Percentiles rank a stretch among this genome's conserved stretches.
phyloP scores from a whole-genome alignment of 2,888 invertebrate species.

The Odontothrips loti region DNA sequence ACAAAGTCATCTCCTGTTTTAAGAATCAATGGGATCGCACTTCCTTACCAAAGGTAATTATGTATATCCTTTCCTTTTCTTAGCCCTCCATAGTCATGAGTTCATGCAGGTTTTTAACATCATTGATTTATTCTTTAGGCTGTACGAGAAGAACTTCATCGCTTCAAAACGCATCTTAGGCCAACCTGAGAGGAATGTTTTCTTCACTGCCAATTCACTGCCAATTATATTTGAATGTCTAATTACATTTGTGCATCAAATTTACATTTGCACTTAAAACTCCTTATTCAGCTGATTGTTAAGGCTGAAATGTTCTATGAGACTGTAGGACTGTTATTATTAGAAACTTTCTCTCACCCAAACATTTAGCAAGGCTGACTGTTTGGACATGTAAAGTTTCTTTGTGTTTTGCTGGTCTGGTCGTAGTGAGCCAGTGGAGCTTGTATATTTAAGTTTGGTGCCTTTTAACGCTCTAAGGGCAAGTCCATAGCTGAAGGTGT shows the following conservation, averaged over 20 bases:
- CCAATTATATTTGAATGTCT: not conserved
- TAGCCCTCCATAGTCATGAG: not conserved
- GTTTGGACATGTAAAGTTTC: too few relatives aligned
- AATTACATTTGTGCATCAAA: too few relatives aligned
- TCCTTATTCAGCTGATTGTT: too few relatives aligned
- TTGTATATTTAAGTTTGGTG: too few relatives aligned
- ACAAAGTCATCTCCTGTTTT: not conserved
- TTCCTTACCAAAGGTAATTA: not conserved
- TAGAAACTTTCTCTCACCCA: not conserved
- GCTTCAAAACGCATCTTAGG: not conserved
- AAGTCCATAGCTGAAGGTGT: too few relatives aligned
- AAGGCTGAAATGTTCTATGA: not conserved
- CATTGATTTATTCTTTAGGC: not conserved
- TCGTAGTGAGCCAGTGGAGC: too few relatives aligned
- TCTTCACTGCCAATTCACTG: not conserved
- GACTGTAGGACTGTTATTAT: not conserved
- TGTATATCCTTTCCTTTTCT: not conserved
- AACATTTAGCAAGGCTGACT: too few relatives aligned
- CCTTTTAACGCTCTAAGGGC: too few relatives aligned
- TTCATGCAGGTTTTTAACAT: not conserved
- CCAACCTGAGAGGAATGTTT: not conserved
- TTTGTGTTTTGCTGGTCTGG: too few relatives aligned
- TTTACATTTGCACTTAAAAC: too few relatives aligned
- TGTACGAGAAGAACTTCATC: not conserved
- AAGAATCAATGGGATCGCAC: conserved; percentile 5